Conservation (phyloP, 2,888 invertebrate genomes). For the Globia sparganii region DNA sequence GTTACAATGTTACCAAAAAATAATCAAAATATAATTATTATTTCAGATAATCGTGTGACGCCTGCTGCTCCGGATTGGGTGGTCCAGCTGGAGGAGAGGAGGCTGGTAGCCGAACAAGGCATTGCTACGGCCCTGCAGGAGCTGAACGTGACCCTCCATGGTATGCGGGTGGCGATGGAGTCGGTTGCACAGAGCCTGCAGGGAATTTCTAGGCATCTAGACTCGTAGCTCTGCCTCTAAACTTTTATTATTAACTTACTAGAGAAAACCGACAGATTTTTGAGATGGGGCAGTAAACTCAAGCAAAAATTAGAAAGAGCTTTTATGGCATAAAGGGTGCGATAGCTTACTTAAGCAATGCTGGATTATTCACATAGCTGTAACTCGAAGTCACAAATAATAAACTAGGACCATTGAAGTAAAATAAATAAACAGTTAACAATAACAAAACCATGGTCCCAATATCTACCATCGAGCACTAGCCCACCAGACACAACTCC, state of each 20-base stretch:
- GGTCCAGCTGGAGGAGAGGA: neutral
- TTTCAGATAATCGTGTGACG: neutral
- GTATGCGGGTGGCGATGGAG: neutral
- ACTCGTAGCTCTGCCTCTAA: neutral
- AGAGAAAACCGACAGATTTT: too few species aligned
- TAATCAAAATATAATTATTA: neutral
- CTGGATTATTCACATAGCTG: too few species aligned
- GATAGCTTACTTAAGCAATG: too few species aligned
- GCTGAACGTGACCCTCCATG: neutral
- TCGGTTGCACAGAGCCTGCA: neutral
- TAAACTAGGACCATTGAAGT: too few species aligned
- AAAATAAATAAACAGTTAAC: too few species aligned
- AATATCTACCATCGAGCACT: too few species aligned
- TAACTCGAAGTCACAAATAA: too few species aligned
- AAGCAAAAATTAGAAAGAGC: too few species aligned
- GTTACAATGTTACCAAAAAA: neutral
- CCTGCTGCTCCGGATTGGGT: neutral
- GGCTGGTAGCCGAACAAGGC: rapidly evolving
- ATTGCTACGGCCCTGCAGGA: neutral
- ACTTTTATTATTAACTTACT: neutral
- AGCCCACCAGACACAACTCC: too few species aligned
- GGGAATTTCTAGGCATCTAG: neutral
- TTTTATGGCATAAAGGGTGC: too few species aligned
- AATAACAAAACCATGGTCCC: too few species aligned
- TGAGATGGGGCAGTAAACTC: too few species aligned